Percentiles rank a stretch among this genome's conserved stretches.
Conservation (phyloP, 2,113 vertebrate species). For the Nanorana parkeri region DNA sequence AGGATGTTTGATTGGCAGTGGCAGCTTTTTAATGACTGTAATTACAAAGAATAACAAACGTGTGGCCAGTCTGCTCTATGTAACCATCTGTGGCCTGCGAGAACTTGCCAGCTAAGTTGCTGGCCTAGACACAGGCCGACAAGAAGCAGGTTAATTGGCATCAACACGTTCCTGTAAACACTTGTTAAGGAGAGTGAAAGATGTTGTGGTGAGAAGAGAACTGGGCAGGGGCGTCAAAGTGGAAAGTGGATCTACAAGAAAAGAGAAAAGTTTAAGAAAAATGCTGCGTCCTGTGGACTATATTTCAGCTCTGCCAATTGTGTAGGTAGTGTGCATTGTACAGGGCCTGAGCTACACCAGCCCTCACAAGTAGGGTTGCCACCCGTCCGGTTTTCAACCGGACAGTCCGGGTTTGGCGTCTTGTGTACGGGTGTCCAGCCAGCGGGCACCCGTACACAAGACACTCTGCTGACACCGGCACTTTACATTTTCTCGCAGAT, state of each 20-base stretch:
- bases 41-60: conserved; percentile 97
- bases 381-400: too few relatives aligned
- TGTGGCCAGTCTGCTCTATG: conserved; percentile 75
- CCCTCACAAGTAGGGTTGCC: too few relatives aligned
- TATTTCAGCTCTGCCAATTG: too few relatives aligned
- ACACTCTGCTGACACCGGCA: too few relatives aligned
- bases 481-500: too few relatives aligned
- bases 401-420: too few relatives aligned
- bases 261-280: neutral
- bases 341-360: too few relatives aligned
- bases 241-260: conserved; percentile 6
- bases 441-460: too few relatives aligned
- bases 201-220: conserved; percentile 40
- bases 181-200: conserved; percentile 74
- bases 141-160: conserved; percentile 94
- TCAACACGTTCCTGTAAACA: conserved; percentile 89
- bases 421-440: too few relatives aligned
- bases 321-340: too few relatives aligned
- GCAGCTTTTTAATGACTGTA: conserved; percentile 97
- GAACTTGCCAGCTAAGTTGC: conserved; percentile 82
- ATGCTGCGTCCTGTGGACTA: too few relatives aligned
- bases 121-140: conserved; percentile 72
- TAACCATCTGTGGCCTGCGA: conserved; percentile 70
- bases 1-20: conserved; percentile 89
- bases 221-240: neutral